Evolutionary conservation across 2,888 invertebrate species (phyloP), one percentile per base, ranked within the genome.

Genomic region (Drosophila ezoana): DNA sequence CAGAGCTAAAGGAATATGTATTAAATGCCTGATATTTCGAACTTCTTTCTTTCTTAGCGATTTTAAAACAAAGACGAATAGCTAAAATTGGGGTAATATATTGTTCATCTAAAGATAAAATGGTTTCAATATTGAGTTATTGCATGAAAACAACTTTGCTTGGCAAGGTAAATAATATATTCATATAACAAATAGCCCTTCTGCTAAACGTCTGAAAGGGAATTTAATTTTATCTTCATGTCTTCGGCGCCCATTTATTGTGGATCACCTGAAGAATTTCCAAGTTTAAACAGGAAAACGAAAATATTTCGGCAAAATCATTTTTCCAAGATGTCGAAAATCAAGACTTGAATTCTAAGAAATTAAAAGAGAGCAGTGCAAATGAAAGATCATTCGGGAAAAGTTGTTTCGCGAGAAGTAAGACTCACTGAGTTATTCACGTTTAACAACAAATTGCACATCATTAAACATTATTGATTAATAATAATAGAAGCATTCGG

Each of bases 391-490:
- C 9, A 14, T 54, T 60, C 70, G 14, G 9, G 41, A 45, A 48
- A 70, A 44, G 38, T 44, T 40, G 6, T 20, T 70, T 69, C 72
- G 23, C 16, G 37, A 48, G 63, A 70, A 62, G 51, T 44, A 28
- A 8, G n/a, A 51, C 11, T 38, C 37, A 32, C 28, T n/a, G 11
- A n/a, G 13, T 28, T 38, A 64, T 51, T 33, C 56, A 64, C 49
- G 35, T 51, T 69, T 44, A 44, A 43, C 64, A 20, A 75, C 61
- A 63, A 70, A 82, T 85, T 67, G 83, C 70, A 20, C 62, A 74
- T 79, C 67, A 79, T 51, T 86, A 60, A 51, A 6, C 40, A 69
- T 49, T 37, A 28, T 44, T 72, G 76, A 72, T 72, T 70, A 61
- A 76, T 69, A 18, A n/a, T 13, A 23, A 9, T n/a, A n/a, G n/a